Evolutionary conservation across 2,113 vertebrate genomes (phyloP).

Genomic region (Archocentrus centrarchus): DNA sequence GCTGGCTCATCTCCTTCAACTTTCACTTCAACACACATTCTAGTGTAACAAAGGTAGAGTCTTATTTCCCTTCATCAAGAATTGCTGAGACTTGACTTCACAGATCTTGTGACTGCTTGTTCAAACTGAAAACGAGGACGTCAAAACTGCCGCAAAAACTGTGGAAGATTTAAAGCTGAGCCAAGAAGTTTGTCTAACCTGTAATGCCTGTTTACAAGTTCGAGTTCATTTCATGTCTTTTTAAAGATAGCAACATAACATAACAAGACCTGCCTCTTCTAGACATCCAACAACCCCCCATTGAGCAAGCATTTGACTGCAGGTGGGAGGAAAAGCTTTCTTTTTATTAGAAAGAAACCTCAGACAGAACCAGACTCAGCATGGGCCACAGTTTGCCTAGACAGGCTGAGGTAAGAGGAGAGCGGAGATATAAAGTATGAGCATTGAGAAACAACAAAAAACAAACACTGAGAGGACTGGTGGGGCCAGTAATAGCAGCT

Average conservation of each 20-base stretch:
- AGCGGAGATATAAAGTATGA: background rate
- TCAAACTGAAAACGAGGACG: background rate
- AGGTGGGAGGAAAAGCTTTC: background rate
- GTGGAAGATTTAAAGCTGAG: background rate
- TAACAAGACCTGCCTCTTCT: background rate
- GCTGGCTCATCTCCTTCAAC: no score
- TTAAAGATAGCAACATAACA: background rate
- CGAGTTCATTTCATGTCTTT: constrained; percentile 1
- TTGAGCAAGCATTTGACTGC: background rate
- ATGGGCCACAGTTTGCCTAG: background rate
- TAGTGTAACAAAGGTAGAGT: no score
- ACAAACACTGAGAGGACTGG: constrained; percentile 2
- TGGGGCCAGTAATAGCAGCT: background rate
- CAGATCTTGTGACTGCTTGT: background rate
- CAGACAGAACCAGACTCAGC: constrained; percentile 10
- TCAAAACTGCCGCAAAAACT: background rate
- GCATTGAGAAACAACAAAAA: background rate
- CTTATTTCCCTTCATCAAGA: no score
- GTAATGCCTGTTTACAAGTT: background rate
- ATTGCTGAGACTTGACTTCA: no score
- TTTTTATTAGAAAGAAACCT: background rate
- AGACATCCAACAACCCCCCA: background rate
- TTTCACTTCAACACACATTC: no score
- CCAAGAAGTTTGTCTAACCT: background rate
- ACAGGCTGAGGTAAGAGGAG: background rate